phyloP scores from a whole-genome alignment of 2,113 vertebrate genomes.

The Oryzias celebensis region DNA sequence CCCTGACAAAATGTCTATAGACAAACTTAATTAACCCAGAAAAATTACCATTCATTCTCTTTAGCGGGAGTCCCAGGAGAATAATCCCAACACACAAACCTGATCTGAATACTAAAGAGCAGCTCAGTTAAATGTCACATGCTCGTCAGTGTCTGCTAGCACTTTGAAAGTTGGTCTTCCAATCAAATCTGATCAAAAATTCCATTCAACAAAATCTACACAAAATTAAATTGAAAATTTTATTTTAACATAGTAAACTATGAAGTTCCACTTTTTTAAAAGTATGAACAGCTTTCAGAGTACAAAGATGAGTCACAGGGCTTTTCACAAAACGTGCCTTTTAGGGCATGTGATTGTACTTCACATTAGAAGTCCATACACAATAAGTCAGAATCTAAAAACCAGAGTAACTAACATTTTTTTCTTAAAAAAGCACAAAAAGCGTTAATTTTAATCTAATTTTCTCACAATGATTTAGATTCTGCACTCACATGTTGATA shows the following conservation, averaged over 20 bases:
- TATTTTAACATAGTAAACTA: constrained; percentile 73
- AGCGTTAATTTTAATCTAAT: constrained; percentile 15
- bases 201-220: constrained; percentile 5
- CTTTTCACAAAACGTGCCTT: constrained; percentile 44
- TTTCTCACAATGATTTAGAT: neutral
- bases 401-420: constrained; percentile 28
- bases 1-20: constrained; percentile 34
- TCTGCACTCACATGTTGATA: constrained; percentile 6
- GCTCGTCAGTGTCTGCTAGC: constrained; percentile 1
- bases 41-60: constrained; percentile 24
- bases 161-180: neutral
- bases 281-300: constrained; percentile 71
- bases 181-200: neutral
- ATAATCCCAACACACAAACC: neutral
- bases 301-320: constrained; percentile 63
- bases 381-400: constrained; percentile 45
- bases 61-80: constrained; percentile 3
- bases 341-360: constrained; percentile 67
- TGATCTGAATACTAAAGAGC: constrained; percentile 35
- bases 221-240: constrained; percentile 72
- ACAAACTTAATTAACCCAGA: constrained; percentile 44
- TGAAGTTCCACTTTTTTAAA: constrained; percentile 70
- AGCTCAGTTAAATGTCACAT: neutral
- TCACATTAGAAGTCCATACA: constrained; percentile 59
- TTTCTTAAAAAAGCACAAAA: constrained; percentile 29